These are phyloP conservation scores for Phoxinus phoxinus DNA, from an alignment of 2,113 vertebrate species.

Conservation along the genomic window DNA sequence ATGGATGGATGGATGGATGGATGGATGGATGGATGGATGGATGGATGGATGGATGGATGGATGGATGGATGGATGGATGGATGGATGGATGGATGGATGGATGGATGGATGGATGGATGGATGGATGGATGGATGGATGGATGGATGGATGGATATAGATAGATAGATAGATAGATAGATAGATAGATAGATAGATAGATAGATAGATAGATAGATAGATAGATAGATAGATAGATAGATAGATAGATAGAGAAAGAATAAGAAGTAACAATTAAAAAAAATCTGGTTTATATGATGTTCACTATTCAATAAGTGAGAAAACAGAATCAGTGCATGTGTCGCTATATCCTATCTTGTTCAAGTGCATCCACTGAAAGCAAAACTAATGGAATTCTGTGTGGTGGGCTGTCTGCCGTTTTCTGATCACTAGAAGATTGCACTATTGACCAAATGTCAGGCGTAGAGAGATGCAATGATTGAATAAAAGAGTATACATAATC, in stretches of 20 bases:
- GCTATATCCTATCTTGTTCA: conserved; percentile 80
- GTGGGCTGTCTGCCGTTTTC: conserved; percentile 85
- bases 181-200: background rate
- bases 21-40: background rate
- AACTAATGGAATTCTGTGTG: conserved; percentile 92
- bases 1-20: background rate
- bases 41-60: background rate
- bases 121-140: background rate
- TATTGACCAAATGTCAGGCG: conserved; percentile 96
- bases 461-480: conserved; percentile 84
- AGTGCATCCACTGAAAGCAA: conserved; percentile 80
- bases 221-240: no score
- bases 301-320: conserved; percentile 42
- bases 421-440: conserved; percentile 91
- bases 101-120: background rate
- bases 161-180: background rate
- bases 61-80: background rate
- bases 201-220: background rate
- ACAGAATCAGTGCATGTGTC: conserved; percentile 69
- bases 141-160: background rate
- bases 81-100: background rate
- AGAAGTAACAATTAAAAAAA: conserved; percentile 29
- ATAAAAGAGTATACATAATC: conserved; percentile 91
- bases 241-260: background rate
- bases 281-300: conserved; percentile 38